Percentiles rank a stretch among this genome's conserved stretches.
These are phyloP conservation scores for Anadara kagoshimensis DNA, from an alignment of 1,140 invertebrate genomes.

Conservation along the genomic window DNA sequence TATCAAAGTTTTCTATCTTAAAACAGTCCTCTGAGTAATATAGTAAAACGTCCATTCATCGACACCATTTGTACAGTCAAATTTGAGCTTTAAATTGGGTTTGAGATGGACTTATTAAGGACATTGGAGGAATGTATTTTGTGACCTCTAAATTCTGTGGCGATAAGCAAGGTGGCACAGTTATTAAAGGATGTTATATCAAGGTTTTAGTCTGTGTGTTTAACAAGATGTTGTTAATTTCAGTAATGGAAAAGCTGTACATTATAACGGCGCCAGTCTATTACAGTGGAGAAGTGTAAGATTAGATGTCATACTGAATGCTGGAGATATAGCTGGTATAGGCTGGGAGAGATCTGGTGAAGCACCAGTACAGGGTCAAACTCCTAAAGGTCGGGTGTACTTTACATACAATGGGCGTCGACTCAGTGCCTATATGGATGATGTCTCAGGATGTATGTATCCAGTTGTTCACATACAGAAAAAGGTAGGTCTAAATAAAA, in stretches of 20 bases:
- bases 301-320: conserved; percentile 67
- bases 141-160: too few species aligned
- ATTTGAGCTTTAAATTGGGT: too few species aligned
- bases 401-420: conserved; percentile 71
- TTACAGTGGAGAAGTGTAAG: conserved; percentile 73
- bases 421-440: conserved; percentile 66
- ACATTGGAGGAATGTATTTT: too few species aligned
- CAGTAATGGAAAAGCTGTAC: conserved; percentile 72
- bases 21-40: too few species aligned
- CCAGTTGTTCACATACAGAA: conserved; percentile 74
- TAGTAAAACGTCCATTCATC: too few species aligned
- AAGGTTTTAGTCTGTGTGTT: not conserved
- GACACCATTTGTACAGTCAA: too few species aligned
- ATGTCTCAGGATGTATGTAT: conserved; percentile 70
- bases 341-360: conserved; percentile 72
- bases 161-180: too few species aligned
- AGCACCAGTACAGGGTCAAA: conserved; percentile 46
- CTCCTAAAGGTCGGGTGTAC: conserved; percentile 69
- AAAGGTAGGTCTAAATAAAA: conserved; percentile 56
- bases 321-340: conserved; percentile 72
- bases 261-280: conserved; percentile 73
- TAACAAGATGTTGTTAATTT: not conserved
- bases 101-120: too few species aligned
- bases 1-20: too few species aligned
- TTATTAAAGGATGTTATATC: not conserved